Evolutionary conservation across 2,113 vertebrate genomes (phyloP), one percentile per base, ranked within the genome.

Genomic region (Orcinus orca): DNA sequence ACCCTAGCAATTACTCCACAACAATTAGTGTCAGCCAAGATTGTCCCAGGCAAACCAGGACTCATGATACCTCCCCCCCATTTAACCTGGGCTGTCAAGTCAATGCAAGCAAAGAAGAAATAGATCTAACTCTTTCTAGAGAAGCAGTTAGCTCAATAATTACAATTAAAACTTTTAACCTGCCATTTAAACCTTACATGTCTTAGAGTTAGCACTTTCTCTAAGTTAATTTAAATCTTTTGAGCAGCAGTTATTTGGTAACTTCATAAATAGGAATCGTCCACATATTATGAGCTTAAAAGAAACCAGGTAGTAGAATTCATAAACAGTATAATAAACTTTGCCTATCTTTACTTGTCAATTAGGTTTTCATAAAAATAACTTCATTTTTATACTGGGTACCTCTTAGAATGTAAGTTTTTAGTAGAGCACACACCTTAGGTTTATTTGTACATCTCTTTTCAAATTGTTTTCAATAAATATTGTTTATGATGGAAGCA

Each of bases 221-320:
- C 41, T 93, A 93, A 86, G 50, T 94, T 63, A 92, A 81, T n/a
- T 29, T 67, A 95, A 97, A 60, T 63, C 50, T 62, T 70, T n/a
- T 93, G 21, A 88, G 44, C n/a, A 14, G 18, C 55, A 93, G 21
- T 65, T 93, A 87, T 31, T 13, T n/a, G 50, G 26, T 81, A 79
- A 62, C 20, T 74, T 88, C 47, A 92, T 13, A 85, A 79, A 60
- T 26, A 63, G 70, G 41, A 88, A 86, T 36, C 31, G 6, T 81
- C 36, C 63, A 81, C 25, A 41, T 96, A 41, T 50, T 71, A 26
- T 55, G 7, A 15, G 11, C 21, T 71, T 93, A 58, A 60, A 76
- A 83, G 53, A 95, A 71, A 73, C 26, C 33, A 87, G 21, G 3
- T 14, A 89, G 13, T 53, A 80, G 53, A 63, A n/a, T 82, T 90